phyloP scores from a whole-genome alignment of 1,140 invertebrate genomes.

The Pseudomyrmex flavicornis region DNA sequence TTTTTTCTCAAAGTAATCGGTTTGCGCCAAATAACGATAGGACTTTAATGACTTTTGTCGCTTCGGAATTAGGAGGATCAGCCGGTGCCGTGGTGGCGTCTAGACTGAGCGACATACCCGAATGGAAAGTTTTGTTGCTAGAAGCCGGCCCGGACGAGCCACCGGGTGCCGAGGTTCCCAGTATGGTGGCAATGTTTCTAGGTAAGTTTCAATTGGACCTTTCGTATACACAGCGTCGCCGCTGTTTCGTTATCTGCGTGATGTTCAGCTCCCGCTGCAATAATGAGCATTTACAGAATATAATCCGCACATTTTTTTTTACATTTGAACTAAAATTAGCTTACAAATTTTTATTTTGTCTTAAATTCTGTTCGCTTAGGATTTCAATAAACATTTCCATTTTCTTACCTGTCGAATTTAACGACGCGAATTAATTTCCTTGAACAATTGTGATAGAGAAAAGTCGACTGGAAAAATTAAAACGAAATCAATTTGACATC shows the following conservation, averaged over 20 bases:
- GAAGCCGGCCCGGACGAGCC: conserved; percentile 91
- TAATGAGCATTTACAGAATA: conserved; percentile 20
- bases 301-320: neutral
- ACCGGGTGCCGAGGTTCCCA: conserved; percentile 91
- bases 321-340: too few species aligned
- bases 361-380: too few species aligned
- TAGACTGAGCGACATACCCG: conserved; percentile 87
- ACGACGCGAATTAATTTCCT: too few species aligned
- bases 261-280: neutral
- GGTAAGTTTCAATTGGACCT: conserved; percentile 78
- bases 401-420: too few species aligned
- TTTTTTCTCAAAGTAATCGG: conserved; percentile 24
- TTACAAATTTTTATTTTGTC: neutral
- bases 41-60: conserved; percentile 61
- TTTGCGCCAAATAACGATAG: conserved; percentile 48
- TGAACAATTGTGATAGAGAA: too few species aligned
- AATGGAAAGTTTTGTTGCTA: conserved; percentile 85
- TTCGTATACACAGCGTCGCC: conserved; percentile 6
- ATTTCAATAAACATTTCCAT: too few species aligned
- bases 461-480: neutral
- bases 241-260: conserved; percentile 2
- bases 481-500: neutral
- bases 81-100: conserved; percentile 90
- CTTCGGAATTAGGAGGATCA: conserved; percentile 83
- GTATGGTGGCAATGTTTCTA: conserved; percentile 93